Base-by-base conservation (phyloP, 2,888 invertebrate species). In the Xestobium rufovillosum region DNA sequence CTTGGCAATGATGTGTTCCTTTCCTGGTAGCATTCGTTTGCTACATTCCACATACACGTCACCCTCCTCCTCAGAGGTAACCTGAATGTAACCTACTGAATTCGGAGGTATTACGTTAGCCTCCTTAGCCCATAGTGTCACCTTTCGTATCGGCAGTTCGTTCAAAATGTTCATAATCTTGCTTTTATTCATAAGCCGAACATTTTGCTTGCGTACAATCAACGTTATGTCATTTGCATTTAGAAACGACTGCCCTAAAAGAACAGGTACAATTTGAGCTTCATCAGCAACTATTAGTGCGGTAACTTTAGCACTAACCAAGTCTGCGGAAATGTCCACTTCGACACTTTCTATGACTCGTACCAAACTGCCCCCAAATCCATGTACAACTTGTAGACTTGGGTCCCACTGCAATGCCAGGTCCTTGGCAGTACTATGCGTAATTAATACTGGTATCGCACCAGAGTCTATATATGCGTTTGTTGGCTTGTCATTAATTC, bases 181-280 rank as follows among this genome's bases (percentile, higher is more conserved):
- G 6, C 11, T 6, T 10, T 28, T 28, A 10, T 28, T 28, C n/a
- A 28, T n/a, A 9, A 28, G 9, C 11, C 28, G 16, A 3, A 23
- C 25, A 4, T 19, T 10, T 3, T 32, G 4, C 4, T 16, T 16
- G 3, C n/a, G 3, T 4, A 36, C 36, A 4, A 36, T 14, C 1
- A 34, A 8, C 8, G 14, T 15, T 10, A 36, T 25, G 25, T 36
- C 19, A 12, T 34, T 9, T 11, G 12, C 17, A 26, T 35, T 40
- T 9, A 41, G 3, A 29, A 41, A 41, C 3, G 30, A 14, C 23
- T 41, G 39, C 9, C 41, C 41, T 3, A 40, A 26, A 9, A 41
- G 19, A 11, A 41, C 12, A 10, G 41, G 36, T 16, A 39, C 30
- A 12, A 17, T 29, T 19, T 41, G 41, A 2, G 28, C 32, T 12